Evolutionary conservation across 2,888 invertebrate genomes (phyloP).

Genomic region (Unio delphinus): DNA sequence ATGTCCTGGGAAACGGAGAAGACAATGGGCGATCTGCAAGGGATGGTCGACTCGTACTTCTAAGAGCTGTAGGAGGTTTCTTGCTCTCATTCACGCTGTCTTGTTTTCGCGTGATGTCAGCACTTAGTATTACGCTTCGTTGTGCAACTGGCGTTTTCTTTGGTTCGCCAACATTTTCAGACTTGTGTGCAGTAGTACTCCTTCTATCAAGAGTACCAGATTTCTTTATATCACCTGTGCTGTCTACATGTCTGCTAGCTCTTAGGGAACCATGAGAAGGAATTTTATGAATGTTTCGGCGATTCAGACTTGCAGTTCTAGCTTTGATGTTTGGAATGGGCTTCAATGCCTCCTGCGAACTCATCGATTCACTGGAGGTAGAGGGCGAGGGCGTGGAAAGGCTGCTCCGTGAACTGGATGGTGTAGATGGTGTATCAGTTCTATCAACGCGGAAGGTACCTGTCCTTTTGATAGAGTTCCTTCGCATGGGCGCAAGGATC

Average conservation of each 20-base stretch:
- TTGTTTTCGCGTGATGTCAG: too few relatives aligned
- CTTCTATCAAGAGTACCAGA: too few relatives aligned
- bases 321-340: constrained; percentile 24
- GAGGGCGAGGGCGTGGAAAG: constrained; percentile 36
- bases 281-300: too few relatives aligned
- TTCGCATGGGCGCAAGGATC: constrained; percentile 23
- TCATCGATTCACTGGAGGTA: constrained; percentile 46
- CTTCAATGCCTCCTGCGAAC: constrained; percentile 41
- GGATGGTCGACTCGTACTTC: too few relatives aligned
- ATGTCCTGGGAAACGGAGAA: not conserved
- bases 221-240: constrained; percentile 21
- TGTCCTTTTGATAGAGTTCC: constrained; percentile 38
- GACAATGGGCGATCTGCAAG: not conserved
- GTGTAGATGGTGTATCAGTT: constrained; percentile 14
- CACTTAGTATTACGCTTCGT: too few relatives aligned
- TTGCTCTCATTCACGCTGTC: too few relatives aligned
- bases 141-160: not conserved
- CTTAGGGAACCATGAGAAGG: constrained; percentile 30
- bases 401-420: constrained; percentile 20
- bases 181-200: not conserved
- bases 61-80: too few relatives aligned
- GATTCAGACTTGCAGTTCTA: constrained; percentile 19
- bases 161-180: not conserved
- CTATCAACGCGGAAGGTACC: constrained; percentile 50
- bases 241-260: constrained; percentile 25